Conservation (phyloP, 35 echinoderm and acorn worm species). For the Hemicentrotus pulcherrimus region DNA sequence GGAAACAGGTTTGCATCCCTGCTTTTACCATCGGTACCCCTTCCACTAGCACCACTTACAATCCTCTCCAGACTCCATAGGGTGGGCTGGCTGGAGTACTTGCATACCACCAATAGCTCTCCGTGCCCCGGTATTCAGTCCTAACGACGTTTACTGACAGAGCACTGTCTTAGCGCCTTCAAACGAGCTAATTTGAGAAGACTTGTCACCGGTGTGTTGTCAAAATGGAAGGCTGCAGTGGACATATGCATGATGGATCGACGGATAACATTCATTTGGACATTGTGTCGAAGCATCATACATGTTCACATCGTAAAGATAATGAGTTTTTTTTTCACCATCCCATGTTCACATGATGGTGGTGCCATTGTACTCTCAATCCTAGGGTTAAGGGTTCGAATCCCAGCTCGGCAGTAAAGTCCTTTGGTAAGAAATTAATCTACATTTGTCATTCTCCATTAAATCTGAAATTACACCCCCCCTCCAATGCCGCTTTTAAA, state of each 20-base stretch:
- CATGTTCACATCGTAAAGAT: not conserved
- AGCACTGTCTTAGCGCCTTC: conserved; percentile 7
- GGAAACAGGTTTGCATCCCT: too few species aligned
- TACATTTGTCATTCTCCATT: too few species aligned
- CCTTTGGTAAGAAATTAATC: too few species aligned
- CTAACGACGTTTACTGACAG: conserved; percentile 9
- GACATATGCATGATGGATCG: not conserved
- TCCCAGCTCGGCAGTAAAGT: too few species aligned
- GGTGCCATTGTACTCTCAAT: too few species aligned
- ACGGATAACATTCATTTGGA: not conserved
- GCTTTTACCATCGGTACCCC: not conserved
- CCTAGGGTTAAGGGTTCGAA: too few species aligned
- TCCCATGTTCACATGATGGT: too few species aligned
- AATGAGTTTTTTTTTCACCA: not conserved
- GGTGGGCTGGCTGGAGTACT: not conserved
- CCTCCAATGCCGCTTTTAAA: too few species aligned
- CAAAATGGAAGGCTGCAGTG: not conserved
- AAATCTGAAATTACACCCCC: too few species aligned
- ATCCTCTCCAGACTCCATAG: not conserved
- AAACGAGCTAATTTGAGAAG: conserved; percentile 11
- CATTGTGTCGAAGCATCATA: not conserved
- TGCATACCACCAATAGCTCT: not conserved
- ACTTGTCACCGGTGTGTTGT: not conserved
- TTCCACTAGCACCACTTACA: conserved; percentile 7
- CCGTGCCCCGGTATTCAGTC: not conserved